Percentiles rank a stretch among this genome's conserved stretches.
Evolutionary conservation across 2,888 invertebrate genomes (phyloP).

Genomic region (Diaprepes abbreviatus): DNA sequence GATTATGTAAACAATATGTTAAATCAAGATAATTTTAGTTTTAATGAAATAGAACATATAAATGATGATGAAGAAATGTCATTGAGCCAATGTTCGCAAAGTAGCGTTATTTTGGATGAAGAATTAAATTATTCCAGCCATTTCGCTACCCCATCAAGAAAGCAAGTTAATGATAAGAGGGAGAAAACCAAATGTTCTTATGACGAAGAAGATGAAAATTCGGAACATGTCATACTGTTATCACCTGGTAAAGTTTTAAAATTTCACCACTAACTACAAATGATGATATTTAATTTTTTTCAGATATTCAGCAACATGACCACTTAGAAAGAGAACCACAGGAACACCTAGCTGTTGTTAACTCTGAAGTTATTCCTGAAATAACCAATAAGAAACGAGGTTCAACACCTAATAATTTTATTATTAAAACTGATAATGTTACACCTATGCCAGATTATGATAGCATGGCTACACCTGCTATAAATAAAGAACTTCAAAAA

Average conservation of each 20-base stretch:
- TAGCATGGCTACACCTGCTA: conserved; percentile 72
- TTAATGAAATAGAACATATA: conserved; percentile 12
- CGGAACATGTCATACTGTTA: background rate
- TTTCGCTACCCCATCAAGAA: conserved; percentile 17
- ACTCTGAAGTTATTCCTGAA: background rate
- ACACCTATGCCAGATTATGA: conserved; percentile 74
- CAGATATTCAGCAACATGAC: background rate
- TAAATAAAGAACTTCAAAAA: conserved; percentile 73
- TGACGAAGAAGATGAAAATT: background rate
- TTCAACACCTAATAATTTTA: conserved; percentile 53
- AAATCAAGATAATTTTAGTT: conserved; percentile 37
- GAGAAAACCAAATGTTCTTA: no score
- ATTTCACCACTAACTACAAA: no score
- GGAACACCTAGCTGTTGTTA: background rate
- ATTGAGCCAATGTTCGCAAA: conserved; percentile 51
- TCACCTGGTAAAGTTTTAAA: conserved; percentile 9
- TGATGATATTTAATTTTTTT: no score
- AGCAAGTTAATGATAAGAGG: background rate
- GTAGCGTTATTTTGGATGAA: conserved; percentile 70
- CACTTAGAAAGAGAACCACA: background rate
- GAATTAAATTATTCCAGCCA: conserved; percentile 74
- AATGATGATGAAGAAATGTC: conserved; percentile 26
- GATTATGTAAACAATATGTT: conserved; percentile 54
- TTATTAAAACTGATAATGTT: conserved; percentile 71
- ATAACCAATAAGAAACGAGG: background rate